These are phyloP conservation scores for Spea bombifrons DNA, from an alignment of 2,113 vertebrate genomes.

Conservation along the genomic window DNA sequence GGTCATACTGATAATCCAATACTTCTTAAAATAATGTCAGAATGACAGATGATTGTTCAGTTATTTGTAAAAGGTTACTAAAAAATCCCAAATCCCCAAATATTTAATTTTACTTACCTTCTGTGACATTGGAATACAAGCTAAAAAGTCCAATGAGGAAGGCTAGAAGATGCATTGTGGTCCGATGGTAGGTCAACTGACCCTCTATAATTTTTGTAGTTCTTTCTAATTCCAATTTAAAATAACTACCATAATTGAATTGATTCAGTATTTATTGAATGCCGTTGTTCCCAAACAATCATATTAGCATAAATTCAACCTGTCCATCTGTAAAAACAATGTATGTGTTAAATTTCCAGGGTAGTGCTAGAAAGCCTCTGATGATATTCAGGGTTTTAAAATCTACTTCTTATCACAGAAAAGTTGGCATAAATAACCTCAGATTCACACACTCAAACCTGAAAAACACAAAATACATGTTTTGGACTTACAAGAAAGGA, in stretches of 20 bases:
- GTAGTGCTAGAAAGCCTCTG: constrained; percentile 62
- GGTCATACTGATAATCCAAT: too few relatives aligned
- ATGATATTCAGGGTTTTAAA: constrained; percentile 64
- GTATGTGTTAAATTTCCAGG: neutral
- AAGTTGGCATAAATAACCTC: constrained; percentile 61
- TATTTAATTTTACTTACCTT: constrained; percentile 64
- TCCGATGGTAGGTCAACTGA: constrained; percentile 38
- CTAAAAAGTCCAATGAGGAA: constrained; percentile 54
- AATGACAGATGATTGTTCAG: too few relatives aligned
- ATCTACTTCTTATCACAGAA: constrained; percentile 69
- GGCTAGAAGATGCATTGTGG: constrained; percentile 60
- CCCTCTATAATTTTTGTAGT: too few relatives aligned
- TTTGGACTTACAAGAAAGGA: constrained; percentile 80
- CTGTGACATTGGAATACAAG: constrained; percentile 51
- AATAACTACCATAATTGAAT: too few relatives aligned
- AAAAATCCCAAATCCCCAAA: too few relatives aligned
- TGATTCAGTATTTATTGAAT: too few relatives aligned
- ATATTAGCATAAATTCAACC: neutral
- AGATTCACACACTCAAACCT: constrained; percentile 49
- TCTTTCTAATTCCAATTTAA: too few relatives aligned
- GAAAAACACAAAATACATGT: constrained; percentile 64
- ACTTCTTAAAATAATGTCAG: too few relatives aligned
- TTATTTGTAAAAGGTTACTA: too few relatives aligned
- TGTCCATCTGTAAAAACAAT: constrained; percentile 49
- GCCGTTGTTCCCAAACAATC: too few relatives aligned